Conservation (phyloP, 2,113 vertebrate species). For the Scopus umbretta region DNA sequence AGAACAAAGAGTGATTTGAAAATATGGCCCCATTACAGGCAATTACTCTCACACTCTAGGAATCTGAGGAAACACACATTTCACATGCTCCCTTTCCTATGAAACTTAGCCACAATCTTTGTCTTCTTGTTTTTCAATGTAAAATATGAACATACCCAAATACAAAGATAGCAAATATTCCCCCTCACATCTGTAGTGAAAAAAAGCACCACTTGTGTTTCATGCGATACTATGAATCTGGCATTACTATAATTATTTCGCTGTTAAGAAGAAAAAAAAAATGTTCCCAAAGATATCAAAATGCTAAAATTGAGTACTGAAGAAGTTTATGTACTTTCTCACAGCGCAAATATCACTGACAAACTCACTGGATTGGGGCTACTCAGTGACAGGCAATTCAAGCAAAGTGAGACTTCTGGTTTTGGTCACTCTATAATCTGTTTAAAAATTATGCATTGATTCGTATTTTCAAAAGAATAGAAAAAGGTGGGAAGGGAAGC, state of each 20-base stretch:
- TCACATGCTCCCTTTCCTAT: not conserved
- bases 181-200: not conserved
- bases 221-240: not conserved
- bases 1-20: not conserved
- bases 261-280: not conserved
- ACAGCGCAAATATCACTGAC: not conserved
- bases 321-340: not conserved
- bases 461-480: not conserved
- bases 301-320: not conserved
- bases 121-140: not conserved
- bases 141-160: not conserved
- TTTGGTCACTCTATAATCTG: not conserved
- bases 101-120: not conserved
- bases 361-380: not conserved
- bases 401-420: not conserved
- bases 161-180: not conserved
- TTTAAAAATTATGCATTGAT: not conserved
- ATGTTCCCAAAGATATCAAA: not conserved
- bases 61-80: not conserved
- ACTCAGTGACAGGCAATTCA: not conserved
- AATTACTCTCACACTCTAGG: not conserved
- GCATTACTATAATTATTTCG: not conserved
- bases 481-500: not conserved
- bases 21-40: not conserved
- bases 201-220: not conserved